A percentile compares a stretch with the other conserved stretches of the same genome.
Conservation (phyloP, 2,113 vertebrate genomes). For the Syngnathus scovelli region DNA sequence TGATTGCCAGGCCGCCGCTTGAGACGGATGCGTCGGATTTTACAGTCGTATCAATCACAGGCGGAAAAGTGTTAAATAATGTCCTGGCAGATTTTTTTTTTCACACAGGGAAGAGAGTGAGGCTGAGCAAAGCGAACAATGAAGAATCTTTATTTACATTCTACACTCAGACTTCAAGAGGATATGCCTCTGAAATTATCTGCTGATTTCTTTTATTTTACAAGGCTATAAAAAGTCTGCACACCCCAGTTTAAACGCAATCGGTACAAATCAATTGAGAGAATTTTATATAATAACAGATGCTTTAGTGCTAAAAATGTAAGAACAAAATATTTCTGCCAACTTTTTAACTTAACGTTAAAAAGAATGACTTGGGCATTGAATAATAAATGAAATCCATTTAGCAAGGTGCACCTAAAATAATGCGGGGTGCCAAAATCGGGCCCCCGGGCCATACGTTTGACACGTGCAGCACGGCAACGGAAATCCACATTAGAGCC, state of each 20-base stretch:
- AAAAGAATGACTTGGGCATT: too few relatives aligned
- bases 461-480: too few relatives aligned
- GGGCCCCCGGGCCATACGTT: too few relatives aligned
- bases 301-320: too few relatives aligned
- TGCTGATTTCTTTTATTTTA: background rate
- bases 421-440: too few relatives aligned
- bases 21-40: constrained; percentile 4
- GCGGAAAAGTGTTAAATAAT: constrained; percentile 7
- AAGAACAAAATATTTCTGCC: too few relatives aligned
- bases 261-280: too few relatives aligned
- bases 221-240: background rate
- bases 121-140: constrained; percentile 16
- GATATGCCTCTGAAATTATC: background rate
- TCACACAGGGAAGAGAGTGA: constrained; percentile 5
- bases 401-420: too few relatives aligned
- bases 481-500: too few relatives aligned
- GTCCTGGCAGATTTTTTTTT: constrained; percentile 5
- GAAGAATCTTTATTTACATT: background rate
- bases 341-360: too few relatives aligned
- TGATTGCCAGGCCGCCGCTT: constrained; percentile 12
- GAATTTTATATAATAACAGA: too few relatives aligned
- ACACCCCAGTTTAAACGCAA: background rate
- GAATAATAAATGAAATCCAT: too few relatives aligned
- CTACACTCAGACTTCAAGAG: background rate
- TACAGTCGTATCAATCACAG: constrained; percentile 28